phyloP scores from a whole-genome alignment of 2,888 invertebrate species.

The Camptogramma bilineatum region DNA sequence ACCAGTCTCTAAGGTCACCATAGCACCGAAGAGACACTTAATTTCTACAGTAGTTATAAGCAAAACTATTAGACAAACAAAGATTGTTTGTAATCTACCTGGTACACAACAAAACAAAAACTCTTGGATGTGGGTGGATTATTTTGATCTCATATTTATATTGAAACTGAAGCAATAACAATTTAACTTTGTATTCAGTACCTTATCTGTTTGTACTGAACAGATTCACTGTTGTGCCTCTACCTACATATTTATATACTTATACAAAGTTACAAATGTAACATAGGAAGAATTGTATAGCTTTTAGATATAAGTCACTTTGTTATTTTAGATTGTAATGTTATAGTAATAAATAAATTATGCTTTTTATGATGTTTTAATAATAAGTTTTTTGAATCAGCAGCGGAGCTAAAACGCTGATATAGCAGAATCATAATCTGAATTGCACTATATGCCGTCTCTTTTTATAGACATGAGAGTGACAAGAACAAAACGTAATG shows the following conservation, averaged over 20 bases:
- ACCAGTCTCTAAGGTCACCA: too few relatives aligned
- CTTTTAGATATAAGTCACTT: background rate
- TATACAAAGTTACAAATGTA: background rate
- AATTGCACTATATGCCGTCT: too few relatives aligned
- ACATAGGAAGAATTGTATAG: background rate
- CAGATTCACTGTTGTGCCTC: background rate
- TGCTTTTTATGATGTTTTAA: background rate
- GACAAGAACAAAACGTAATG: too few relatives aligned
- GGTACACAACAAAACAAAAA: background rate
- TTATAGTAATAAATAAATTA: background rate
- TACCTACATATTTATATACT: background rate
- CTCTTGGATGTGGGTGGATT: background rate
- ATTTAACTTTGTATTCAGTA: background rate
- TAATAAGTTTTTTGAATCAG: too few relatives aligned
- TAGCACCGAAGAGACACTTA: too few relatives aligned
- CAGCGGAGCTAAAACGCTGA: too few relatives aligned
- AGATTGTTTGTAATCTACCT: too few relatives aligned
- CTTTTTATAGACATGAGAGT: too few relatives aligned
- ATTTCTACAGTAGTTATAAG: too few relatives aligned
- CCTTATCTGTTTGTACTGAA: background rate
- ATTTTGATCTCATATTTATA: slow-evolving; percentile 3
- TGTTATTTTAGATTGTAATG: background rate
- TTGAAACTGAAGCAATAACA: background rate
- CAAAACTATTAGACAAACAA: too few relatives aligned
- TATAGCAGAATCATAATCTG: too few relatives aligned